Evolutionary conservation across 2,888 invertebrate genomes (phyloP).

Genomic region (Luperina testacea): DNA sequence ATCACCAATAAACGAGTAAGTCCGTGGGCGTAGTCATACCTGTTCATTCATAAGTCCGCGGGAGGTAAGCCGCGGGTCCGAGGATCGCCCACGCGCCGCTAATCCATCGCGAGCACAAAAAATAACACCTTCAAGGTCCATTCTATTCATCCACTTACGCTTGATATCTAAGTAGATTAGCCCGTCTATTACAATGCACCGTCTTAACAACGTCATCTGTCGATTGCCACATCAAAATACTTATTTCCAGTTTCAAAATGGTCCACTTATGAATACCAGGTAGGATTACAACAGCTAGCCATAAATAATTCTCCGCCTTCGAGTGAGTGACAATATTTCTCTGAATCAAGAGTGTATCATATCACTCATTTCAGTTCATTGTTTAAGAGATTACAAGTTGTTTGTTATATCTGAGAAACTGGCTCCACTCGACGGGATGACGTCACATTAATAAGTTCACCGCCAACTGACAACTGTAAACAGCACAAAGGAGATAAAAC

Average conservation of each 20-base stretch:
- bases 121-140: constrained; percentile 47
- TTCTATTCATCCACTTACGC: constrained; percentile 49
- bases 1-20: constrained; percentile 70
- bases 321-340: constrained; percentile 55
- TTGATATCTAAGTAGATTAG: constrained; percentile 39
- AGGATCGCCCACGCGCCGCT: constrained; percentile 57
- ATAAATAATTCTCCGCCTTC: constrained; percentile 28
- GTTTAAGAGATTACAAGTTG: constrained; percentile 63
- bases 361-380: constrained; percentile 63
- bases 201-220: constrained; percentile 23
- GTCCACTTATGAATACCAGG: constrained; percentile 22
- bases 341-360: constrained; percentile 62
- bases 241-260: background rate
- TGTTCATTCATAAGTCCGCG: constrained; percentile 78
- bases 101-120: constrained; percentile 51
- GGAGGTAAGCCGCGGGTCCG: constrained; percentile 57
- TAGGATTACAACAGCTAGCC: constrained; percentile 15
- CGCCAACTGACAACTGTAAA: constrained; percentile 72
- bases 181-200: constrained; percentile 22
- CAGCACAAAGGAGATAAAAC: constrained; percentile 66
- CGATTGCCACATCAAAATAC: constrained; percentile 19
- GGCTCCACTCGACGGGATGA: constrained; percentile 66
- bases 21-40: constrained; percentile 75
- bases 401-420: constrained; percentile 54
- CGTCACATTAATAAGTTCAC: constrained; percentile 70